Evolutionary conservation across 2,113 vertebrate genomes (phyloP).

Genomic region (Tonatia bakeri): DNA sequence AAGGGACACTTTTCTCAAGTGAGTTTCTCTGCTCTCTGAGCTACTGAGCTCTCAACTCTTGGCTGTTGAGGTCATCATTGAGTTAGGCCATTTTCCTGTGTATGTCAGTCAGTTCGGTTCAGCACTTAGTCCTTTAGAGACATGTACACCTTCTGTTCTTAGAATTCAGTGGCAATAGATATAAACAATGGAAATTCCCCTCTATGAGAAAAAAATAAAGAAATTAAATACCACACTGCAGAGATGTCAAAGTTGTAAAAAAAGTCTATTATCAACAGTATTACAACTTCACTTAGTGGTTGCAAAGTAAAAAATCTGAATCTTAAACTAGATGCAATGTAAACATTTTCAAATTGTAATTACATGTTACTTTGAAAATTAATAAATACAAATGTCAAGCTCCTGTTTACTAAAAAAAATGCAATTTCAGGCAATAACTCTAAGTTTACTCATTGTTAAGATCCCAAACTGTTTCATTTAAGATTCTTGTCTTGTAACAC

Average conservation of each 20-base stretch:
- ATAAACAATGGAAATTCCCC: not conserved
- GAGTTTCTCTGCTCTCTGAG: not conserved
- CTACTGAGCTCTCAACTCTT: not conserved
- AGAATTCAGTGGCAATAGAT: not conserved
- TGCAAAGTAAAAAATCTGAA: not conserved
- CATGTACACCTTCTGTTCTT: not conserved
- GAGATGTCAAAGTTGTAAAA: not conserved
- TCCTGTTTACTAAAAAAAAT: not conserved
- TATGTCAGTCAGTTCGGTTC: not conserved
- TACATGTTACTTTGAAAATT: not conserved
- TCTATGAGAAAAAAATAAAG: not conserved
- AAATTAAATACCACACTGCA: not conserved
- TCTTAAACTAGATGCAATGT: not conserved
- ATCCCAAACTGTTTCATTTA: not conserved
- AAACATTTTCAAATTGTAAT: slow-evolving; percentile 8
- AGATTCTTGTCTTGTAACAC: not conserved
- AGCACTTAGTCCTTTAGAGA: not conserved
- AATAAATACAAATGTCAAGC: slow-evolving; percentile 25
- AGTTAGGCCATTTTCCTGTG: not conserved
- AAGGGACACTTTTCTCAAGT: not conserved
- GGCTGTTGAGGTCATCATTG: not conserved
- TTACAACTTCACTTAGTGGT: slow-evolving; percentile 7
- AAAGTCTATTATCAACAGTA: not conserved
- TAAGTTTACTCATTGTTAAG: not conserved
- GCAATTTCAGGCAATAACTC: not conserved